A percentile compares a stretch with the other conserved stretches of the same genome.
These are phyloP conservation scores for Astyanax mexicanus DNA, from an alignment of 2,797 vertebrate genomes.

Conservation along the genomic window DNA sequence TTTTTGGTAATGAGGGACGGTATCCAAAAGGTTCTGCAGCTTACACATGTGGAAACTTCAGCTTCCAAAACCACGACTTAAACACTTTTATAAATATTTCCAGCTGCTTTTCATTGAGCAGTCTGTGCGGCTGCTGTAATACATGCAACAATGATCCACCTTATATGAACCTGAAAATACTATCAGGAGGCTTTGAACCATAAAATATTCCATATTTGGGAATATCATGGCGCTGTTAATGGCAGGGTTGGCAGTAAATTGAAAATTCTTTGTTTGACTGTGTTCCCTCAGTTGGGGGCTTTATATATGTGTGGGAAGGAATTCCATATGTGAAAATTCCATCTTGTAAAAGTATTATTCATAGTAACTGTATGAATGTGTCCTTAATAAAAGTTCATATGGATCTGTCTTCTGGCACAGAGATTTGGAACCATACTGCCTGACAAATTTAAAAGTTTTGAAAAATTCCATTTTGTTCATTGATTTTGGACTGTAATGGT, in stretches of 20 bases:
- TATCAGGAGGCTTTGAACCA: constrained; percentile 15
- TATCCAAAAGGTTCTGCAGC: constrained; percentile 32
- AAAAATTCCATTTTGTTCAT: no score
- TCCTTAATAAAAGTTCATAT: not conserved
- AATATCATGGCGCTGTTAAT: constrained; percentile 9
- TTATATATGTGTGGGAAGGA: not conserved
- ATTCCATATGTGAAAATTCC: not conserved
- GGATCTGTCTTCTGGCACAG: not conserved
- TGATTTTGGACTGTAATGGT: no score
- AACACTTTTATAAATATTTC: constrained; percentile 28
- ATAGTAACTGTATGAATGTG: not conserved
- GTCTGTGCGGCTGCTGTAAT: constrained; percentile 29
- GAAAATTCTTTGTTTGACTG: not conserved
- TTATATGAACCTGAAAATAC: constrained; percentile 29
- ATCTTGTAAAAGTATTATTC: not conserved
- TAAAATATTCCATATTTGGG: constrained; percentile 3
- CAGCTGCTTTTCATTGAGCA: constrained; percentile 30
- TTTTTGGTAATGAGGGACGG: constrained; percentile 27
- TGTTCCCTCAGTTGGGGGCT: not conserved
- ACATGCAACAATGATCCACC: constrained; percentile 8
- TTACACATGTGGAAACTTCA: constrained; percentile 46
- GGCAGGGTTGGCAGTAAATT: constrained; percentile 9
- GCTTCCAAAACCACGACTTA: constrained; percentile 29
- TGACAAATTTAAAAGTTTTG: no score
- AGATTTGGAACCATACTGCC: not conserved